These are phyloP conservation scores for Pyrrhia umbra DNA, from an alignment of 2,888 invertebrate genomes.

Conservation along the genomic window DNA sequence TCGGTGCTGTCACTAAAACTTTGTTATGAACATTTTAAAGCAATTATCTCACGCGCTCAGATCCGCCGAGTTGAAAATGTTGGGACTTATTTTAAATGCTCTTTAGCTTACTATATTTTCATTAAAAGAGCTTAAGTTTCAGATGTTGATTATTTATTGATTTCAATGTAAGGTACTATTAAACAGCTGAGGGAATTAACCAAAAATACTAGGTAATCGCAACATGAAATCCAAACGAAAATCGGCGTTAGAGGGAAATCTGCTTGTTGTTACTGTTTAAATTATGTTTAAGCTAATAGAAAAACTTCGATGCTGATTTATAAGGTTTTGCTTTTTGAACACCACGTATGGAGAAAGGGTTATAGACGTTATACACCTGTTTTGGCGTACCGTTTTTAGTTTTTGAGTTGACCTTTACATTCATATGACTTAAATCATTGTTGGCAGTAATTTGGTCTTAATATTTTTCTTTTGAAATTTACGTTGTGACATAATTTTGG, in stretches of 20 bases:
- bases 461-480: slow-evolving; percentile 15
- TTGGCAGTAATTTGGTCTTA: slow-evolving; percentile 4
- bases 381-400: no score
- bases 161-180: background rate
- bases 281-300: no score
- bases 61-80: slow-evolving; percentile 27
- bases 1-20: slow-evolving; percentile 46
- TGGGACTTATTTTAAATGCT: slow-evolving; percentile 33
- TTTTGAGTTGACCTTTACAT: no score
- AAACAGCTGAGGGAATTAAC: background rate
- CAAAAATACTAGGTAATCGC: background rate
- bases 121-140: slow-evolving; percentile 10
- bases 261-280: no score
- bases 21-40: slow-evolving; percentile 49
- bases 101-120: slow-evolving; percentile 18
- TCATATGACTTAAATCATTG: no score
- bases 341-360: background rate
- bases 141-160: slow-evolving; percentile 16
- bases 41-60: slow-evolving; percentile 49
- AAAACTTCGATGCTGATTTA: no score
- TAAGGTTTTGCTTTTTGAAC: background rate
- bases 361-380: no score
- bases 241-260: no score
- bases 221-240: no score
- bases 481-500: slow-evolving; percentile 34